These are phyloP conservation scores for Heliconius hewitsoni DNA, from an alignment of 1,140 invertebrate genomes.

Conservation along the genomic window DNA sequence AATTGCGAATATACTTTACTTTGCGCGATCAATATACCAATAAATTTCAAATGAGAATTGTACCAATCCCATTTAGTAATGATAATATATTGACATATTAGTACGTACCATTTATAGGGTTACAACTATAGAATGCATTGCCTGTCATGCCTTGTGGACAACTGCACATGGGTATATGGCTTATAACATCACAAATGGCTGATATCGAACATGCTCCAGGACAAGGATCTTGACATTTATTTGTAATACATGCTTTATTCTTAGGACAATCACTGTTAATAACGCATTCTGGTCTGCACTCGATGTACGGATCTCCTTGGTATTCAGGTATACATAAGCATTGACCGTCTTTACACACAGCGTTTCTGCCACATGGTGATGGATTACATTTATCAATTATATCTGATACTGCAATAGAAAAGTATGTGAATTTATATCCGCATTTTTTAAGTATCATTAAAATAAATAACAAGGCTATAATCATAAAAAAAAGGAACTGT, in stretches of 20 bases:
- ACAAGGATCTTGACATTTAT: slow-evolving; percentile 88
- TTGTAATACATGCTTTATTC: slow-evolving; percentile 85
- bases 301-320: slow-evolving; percentile 86
- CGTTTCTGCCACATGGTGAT: slow-evolving; percentile 86
- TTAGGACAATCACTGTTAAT: slow-evolving; percentile 85
- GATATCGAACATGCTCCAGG: slow-evolving; percentile 85
- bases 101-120: slow-evolving; percentile 62
- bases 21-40: too few relatives aligned
- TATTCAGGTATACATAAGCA: slow-evolving; percentile 86
- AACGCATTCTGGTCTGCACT: slow-evolving; percentile 87
- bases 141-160: slow-evolving; percentile 84
- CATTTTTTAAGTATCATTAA: background rate
- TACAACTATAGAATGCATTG: slow-evolving; percentile 83
- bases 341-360: slow-evolving; percentile 82
- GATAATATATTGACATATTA: background rate
- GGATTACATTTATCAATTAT: slow-evolving; percentile 77
- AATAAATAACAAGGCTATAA: background rate
- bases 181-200: slow-evolving; percentile 86
- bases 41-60: too few relatives aligned
- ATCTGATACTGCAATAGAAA: slow-evolving; percentile 43
- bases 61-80: too few relatives aligned
- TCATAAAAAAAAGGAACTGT: background rate
- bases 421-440: background rate
- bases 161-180: slow-evolving; percentile 86
- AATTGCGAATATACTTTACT: too few relatives aligned